Percentiles rank a stretch among this genome's conserved stretches.
phyloP scores from a whole-genome alignment of 1,140 invertebrate species.

The Zaprionus nigranus region DNA sequence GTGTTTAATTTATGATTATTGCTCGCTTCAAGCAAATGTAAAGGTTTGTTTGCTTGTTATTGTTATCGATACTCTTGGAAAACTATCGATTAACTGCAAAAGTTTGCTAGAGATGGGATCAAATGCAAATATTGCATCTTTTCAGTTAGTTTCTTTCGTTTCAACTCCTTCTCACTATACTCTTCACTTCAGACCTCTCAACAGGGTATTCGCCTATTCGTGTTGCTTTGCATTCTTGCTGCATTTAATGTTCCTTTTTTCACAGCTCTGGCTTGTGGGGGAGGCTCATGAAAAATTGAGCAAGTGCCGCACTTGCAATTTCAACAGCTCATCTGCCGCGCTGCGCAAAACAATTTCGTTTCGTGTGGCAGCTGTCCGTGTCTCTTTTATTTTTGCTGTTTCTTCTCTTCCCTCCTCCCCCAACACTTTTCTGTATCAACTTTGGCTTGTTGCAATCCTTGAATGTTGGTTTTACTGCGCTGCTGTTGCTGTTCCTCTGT shows the following conservation, averaged over 20 bases:
- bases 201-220: conserved; percentile 11
- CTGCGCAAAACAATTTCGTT: conserved; percentile 69
- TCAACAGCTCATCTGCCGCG: conserved; percentile 78
- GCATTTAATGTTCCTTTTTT: conserved; percentile 22
- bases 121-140: background rate
- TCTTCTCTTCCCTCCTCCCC: background rate
- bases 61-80: background rate
- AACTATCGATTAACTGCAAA: background rate
- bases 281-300: conserved; percentile 82
- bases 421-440: background rate
- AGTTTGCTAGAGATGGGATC: background rate
- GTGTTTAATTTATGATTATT: too few relatives aligned
- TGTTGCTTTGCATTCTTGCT: conserved; percentile 13
- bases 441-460: conserved; percentile 17
- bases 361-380: conserved; percentile 46
- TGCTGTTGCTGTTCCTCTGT: background rate
- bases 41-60: background rate
- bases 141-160: background rate
- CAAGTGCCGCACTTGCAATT: conserved; percentile 82
- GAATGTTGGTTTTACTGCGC: conserved; percentile 24
- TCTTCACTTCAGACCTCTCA: background rate
- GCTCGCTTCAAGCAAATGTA: background rate
- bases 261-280: conserved; percentile 58
- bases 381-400: background rate
- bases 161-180: background rate